Conservation (phyloP, 2,797 vertebrate species). For the Neosilurus hyrtlii region DNA sequence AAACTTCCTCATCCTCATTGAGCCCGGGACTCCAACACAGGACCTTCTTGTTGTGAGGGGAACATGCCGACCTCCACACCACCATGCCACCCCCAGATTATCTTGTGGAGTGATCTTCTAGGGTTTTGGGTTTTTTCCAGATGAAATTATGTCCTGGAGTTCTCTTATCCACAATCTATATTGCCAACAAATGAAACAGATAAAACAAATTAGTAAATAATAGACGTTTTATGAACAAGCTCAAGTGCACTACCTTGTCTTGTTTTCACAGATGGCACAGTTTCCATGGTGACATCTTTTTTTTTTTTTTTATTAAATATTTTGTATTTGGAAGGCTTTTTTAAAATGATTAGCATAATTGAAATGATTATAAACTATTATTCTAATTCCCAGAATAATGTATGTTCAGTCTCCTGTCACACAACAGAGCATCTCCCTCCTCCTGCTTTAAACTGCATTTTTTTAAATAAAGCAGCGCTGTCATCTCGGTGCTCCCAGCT, state of each 20-base stretch:
- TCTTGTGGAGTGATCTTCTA: no score
- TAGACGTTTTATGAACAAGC: conserved; percentile 7
- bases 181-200: background rate
- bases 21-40: no score
- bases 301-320: no score
- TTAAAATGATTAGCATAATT: conserved; percentile 6
- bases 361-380: conserved; percentile 15
- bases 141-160: background rate
- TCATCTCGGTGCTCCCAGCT: background rate
- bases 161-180: background rate
- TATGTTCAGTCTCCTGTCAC: background rate
- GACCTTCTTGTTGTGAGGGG: no score
- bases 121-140: no score
- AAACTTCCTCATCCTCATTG: no score
- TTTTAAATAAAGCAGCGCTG: background rate
- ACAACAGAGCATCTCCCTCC: background rate
- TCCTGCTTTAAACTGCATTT: background rate
- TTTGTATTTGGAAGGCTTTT: conserved; percentile 14
- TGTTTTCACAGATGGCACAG: background rate
- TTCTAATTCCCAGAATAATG: background rate
- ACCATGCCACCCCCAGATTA: no score
- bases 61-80: no score
- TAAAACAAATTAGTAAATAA: conserved; percentile 18
- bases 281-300: conserved; percentile 22
- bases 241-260: background rate